Evolutionary conservation across 2,113 vertebrate genomes (phyloP), one percentile per base, ranked within the genome.

Genomic region (Centropus unirufus): DNA sequence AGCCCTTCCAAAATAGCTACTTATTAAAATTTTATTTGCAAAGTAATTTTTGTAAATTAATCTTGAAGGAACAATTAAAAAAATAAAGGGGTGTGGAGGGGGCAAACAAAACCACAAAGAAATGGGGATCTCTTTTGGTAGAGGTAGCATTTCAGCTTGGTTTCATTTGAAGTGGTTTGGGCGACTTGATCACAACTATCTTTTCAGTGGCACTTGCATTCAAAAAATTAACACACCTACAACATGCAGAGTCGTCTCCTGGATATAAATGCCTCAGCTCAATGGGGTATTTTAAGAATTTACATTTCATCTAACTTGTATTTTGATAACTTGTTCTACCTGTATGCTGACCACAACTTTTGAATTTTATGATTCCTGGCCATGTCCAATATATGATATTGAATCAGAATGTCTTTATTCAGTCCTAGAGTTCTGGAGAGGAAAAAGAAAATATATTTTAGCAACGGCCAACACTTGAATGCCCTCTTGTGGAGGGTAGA

Each of bases 81-180:
- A 4, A 30, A 30, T 15, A 15, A 15, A 54, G 14, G 14, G 14
- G 24, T 12, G 36, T 36, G 36, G 36, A 36, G 36, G 36, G 36
- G 11, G 14, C 14, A 15, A 49, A n/a, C 8, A 10, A 34, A 23
- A 20, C 30, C 29, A 23, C 5, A n/a, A 8, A 16, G 12, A 30
- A 46, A 32, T 6, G 3, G 0, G 0, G 0, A 11, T n/a, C 5
- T 55, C 8, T 76, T 85, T 52, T 49, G 12, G 3, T 51, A 34
- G 9, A 63, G 8, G 49, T 72, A 76, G 5, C 30, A 20, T 86
- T 68, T 92, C 24, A 73, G 6, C 32, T 42, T 91, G 17, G 1
- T 20, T 95, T 87, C 39, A 68, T 2, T 8, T 27, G 30, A 70
- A 76, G 20, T 20, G 46, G 8, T 68, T 72, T 8, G 11, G 2